Evolutionary conservation across 2,888 invertebrate species (phyloP).

Genomic region (Steromphala cineraria): DNA sequence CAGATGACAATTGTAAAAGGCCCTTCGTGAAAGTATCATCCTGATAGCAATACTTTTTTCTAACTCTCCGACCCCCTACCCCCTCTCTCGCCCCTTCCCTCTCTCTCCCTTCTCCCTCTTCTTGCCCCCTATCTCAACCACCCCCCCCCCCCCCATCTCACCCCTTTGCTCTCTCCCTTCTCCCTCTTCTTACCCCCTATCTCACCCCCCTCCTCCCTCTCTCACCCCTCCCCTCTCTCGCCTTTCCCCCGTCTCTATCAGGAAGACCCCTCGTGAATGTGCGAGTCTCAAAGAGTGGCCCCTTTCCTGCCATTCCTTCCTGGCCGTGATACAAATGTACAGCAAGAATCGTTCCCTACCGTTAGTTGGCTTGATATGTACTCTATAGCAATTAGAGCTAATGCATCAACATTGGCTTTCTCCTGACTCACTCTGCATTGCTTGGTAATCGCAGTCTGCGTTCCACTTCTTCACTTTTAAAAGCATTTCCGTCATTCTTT

Average conservation of each 20-base stretch:
- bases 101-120: too few species aligned
- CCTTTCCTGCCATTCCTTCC: background rate
- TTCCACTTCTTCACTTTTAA: conserved; percentile 13
- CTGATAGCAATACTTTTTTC: too few species aligned
- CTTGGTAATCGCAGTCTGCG: background rate
- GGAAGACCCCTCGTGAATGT: background rate
- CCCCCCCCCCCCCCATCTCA: too few species aligned
- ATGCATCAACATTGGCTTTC: conserved; percentile 17
- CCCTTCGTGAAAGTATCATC: too few species aligned
- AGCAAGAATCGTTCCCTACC: conserved; percentile 6
- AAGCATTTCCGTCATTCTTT: conserved; percentile 20
- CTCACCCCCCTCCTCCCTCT: background rate
- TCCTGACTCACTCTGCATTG: conserved; percentile 1
- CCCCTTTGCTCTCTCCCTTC: background rate
- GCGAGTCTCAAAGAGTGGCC: background rate
- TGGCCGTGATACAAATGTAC: conserved; percentile 14
- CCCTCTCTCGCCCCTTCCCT: too few species aligned
- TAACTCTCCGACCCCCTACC: too few species aligned
- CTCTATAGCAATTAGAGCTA: conserved; percentile 34
- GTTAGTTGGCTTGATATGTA: background rate
- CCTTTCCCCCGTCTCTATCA: background rate
- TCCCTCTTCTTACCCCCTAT: background rate
- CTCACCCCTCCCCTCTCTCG: background rate
- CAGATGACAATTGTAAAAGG: too few species aligned
- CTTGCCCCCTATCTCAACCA: too few species aligned